phyloP scores from a whole-genome alignment of 2,888 invertebrate genomes.

The Physocephala rufipes region DNA sequence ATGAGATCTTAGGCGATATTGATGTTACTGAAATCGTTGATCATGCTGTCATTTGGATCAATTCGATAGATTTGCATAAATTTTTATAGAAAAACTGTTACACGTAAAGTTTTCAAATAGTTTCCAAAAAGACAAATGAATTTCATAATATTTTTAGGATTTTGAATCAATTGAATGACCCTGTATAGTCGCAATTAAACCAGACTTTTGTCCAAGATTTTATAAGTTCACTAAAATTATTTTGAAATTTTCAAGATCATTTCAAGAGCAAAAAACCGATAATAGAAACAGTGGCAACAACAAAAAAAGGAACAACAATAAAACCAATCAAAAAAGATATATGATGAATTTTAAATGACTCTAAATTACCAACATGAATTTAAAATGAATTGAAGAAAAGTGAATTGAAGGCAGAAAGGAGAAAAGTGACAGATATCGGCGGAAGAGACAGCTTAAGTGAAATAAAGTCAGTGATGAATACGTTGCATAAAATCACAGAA shows the following conservation, averaged over 20 bases:
- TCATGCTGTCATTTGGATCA: too few species aligned
- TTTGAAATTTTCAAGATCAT: constrained; percentile 28
- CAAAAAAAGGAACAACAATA: background rate
- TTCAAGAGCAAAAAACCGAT: constrained; percentile 18
- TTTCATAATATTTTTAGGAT: too few species aligned
- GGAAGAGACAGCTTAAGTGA: constrained; percentile 32
- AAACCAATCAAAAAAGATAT: background rate
- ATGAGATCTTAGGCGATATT: too few species aligned
- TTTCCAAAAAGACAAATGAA: too few species aligned
- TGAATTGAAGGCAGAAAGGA: background rate
- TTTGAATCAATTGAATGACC: too few species aligned
- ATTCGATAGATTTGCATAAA: too few species aligned
- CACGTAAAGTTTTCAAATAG: too few species aligned
- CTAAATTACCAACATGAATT: constrained; percentile 8
- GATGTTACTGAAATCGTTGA: too few species aligned
- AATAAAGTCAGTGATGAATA: constrained; percentile 11
- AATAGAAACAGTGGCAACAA: constrained; percentile 1
- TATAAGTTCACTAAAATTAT: background rate
- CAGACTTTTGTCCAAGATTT: too few species aligned
- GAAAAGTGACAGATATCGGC: background rate
- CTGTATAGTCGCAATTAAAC: too few species aligned
- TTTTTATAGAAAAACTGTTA: too few species aligned
- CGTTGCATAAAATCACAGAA: constrained; percentile 13
- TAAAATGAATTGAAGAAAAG: constrained; percentile 8
- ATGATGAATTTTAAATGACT: constrained; percentile 5